Conservation (phyloP, 2,888 invertebrate genomes). For the Amblyjoppa proteus region DNA sequence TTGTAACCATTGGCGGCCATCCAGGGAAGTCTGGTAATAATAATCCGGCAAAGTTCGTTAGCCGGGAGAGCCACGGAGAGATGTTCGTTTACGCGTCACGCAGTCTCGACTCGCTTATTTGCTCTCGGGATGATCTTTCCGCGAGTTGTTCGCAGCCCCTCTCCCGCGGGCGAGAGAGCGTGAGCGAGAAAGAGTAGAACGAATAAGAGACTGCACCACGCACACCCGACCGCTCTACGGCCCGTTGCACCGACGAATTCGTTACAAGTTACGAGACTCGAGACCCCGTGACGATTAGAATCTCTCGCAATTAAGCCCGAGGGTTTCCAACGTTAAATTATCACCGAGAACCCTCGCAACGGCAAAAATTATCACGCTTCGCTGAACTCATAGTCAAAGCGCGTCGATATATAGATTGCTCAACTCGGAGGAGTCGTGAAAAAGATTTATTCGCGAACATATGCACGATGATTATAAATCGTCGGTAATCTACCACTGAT, state of each 20-base stretch:
- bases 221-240: neutral
- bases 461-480: neutral
- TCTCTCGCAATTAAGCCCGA: constrained; percentile 45
- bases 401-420: constrained; percentile 32
- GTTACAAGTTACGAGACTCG: constrained; percentile 47
- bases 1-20: constrained; percentile 82
- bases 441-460: neutral
- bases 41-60: constrained; percentile 82
- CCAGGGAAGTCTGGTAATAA: constrained; percentile 81
- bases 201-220: neutral
- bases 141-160: constrained; percentile 19
- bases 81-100: constrained; percentile 62
- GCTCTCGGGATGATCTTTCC: constrained; percentile 46
- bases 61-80: constrained; percentile 70
- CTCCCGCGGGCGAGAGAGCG: neutral
- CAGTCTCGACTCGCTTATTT: constrained; percentile 44
- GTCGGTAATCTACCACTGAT: neutral
- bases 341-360: constrained; percentile 1
- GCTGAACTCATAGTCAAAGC: constrained; percentile 14
- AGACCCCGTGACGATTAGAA: constrained; percentile 46
- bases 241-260: constrained; percentile 51
- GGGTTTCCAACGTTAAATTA: constrained; percentile 36
- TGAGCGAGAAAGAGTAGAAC: neutral
- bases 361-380: constrained; percentile 31
- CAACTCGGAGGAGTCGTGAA: neutral